Percentiles rank a stretch among this genome's conserved stretches.
These are phyloP conservation scores for Eupithecia inturbata DNA, from an alignment of 2,888 invertebrate species.

Conservation along the genomic window DNA sequence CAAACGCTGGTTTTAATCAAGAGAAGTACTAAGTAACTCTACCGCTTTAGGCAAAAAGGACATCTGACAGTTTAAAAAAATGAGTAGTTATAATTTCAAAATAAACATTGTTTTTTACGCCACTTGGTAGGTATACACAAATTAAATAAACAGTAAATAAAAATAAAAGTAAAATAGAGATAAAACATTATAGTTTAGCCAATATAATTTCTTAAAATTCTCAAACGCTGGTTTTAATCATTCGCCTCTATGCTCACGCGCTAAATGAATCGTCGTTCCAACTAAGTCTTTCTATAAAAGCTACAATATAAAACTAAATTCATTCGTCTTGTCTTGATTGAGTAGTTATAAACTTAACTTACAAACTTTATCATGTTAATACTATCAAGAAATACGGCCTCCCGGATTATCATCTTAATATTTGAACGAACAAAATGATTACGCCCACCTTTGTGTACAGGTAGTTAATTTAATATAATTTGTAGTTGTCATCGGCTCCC, in stretches of 20 bases:
- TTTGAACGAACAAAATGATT: slow-evolving; percentile 54
- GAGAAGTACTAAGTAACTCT: neutral
- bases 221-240: neutral
- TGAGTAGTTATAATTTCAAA: too few relatives aligned
- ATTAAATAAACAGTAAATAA: neutral
- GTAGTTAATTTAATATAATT: slow-evolving; percentile 79
- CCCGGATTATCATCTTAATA: slow-evolving; percentile 50
- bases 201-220: slow-evolving; percentile 25
- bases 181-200: slow-evolving; percentile 36
- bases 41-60: neutral
- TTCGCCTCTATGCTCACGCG: neutral
- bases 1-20: neutral
- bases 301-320: neutral
- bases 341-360: neutral
- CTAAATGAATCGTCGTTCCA: neutral
- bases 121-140: neutral
- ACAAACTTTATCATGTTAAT: slow-evolving; percentile 12
- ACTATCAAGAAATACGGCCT: slow-evolving; percentile 15
- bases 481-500: slow-evolving; percentile 75
- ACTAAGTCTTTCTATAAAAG: neutral
- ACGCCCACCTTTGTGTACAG: slow-evolving; percentile 73
- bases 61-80: neutral
- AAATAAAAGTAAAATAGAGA: neutral
- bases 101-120: neutral
- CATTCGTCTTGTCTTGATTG: neutral